phyloP scores from a whole-genome alignment of 2,888 invertebrate genomes.

The Esperia sulphurella region DNA sequence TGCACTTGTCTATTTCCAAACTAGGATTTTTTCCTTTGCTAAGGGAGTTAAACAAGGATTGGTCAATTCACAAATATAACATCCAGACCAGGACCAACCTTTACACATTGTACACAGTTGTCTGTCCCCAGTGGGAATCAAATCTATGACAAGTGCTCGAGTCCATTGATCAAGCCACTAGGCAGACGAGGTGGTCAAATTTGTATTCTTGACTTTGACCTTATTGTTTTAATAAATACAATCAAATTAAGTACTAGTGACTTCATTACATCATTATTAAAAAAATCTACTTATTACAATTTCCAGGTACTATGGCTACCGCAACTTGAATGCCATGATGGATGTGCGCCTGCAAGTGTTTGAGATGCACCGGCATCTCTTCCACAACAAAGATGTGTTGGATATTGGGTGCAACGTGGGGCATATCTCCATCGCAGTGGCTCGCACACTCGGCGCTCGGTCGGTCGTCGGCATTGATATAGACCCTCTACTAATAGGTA shows the following conservation, averaged over 20 bases:
- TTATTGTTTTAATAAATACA: too few relatives aligned
- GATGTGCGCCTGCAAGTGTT: conserved; percentile 93
- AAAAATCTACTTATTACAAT: conserved; percentile 3
- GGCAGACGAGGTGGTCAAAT: too few relatives aligned
- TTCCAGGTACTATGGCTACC: conserved; percentile 94
- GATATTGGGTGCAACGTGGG: conserved; percentile 99
- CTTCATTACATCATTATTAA: not conserved
- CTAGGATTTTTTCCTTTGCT: too few relatives aligned
- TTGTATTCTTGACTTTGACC: too few relatives aligned
- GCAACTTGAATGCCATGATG: conserved; percentile 88
- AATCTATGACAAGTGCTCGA: too few relatives aligned
- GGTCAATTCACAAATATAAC: too few relatives aligned
- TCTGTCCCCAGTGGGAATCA: too few relatives aligned
- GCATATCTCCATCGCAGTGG: conserved; percentile 94
- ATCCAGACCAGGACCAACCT: too few relatives aligned
- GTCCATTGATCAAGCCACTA: too few relatives aligned
- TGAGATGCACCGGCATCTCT: conserved; percentile 87
- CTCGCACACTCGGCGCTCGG: conserved; percentile 90
- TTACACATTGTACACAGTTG: too few relatives aligned
- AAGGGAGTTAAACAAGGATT: too few relatives aligned
- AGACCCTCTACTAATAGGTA: conserved; percentile 89
- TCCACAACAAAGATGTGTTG: conserved; percentile 93
- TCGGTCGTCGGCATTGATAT: conserved; percentile 97
- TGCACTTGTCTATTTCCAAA: too few relatives aligned
- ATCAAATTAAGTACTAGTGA: not conserved